Conservation (phyloP, 1,140 invertebrate species). For the Mya arenaria region DNA sequence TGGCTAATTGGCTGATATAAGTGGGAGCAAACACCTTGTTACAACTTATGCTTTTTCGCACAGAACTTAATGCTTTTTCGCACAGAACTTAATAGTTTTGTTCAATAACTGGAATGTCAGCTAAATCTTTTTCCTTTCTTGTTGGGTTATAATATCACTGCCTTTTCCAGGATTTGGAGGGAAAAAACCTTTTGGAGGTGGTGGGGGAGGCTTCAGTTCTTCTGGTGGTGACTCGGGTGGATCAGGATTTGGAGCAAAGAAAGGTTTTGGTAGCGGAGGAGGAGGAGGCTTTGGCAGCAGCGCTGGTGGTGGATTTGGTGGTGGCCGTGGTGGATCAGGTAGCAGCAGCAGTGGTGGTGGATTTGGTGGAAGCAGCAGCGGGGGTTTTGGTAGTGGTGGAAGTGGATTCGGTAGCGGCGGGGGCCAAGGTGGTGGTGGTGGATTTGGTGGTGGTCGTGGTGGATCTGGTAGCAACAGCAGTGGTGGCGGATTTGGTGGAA, state of each 20-base stretch:
- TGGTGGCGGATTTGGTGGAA: slow-evolving; percentile 24
- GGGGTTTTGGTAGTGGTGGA: slow-evolving; percentile 47
- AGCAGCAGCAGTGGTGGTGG: slow-evolving; percentile 12
- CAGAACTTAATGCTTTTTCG: too few relatives aligned
- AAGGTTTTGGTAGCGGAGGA: slow-evolving; percentile 25
- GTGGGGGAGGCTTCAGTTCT: not conserved
- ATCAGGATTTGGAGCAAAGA: slow-evolving; percentile 13
- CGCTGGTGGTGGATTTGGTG: not conserved
- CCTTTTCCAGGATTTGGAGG: slow-evolving; percentile 16
- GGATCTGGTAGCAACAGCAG: slow-evolving; percentile 12
- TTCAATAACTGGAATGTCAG: too few relatives aligned
- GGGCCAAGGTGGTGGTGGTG: not conserved
- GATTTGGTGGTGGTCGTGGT: slow-evolving; percentile 48
- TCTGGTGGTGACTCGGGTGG: slow-evolving; percentile 39
- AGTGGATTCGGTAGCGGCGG: not conserved
- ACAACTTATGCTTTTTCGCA: too few relatives aligned
- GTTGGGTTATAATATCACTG: too few relatives aligned
- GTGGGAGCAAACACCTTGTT: too few relatives aligned
- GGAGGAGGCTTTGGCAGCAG: not conserved
- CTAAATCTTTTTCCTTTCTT: too few relatives aligned
- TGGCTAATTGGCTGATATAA: too few relatives aligned
- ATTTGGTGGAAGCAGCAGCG: slow-evolving; percentile 36
- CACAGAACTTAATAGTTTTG: too few relatives aligned
- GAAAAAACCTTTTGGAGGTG: slow-evolving; percentile 18
- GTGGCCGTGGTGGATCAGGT: slow-evolving; percentile 16